Percentiles rank a stretch among this genome's conserved stretches.
Evolutionary conservation across 92 coral and sea anemone species (phyloP).

Genomic region (Phenganax subtilis): DNA sequence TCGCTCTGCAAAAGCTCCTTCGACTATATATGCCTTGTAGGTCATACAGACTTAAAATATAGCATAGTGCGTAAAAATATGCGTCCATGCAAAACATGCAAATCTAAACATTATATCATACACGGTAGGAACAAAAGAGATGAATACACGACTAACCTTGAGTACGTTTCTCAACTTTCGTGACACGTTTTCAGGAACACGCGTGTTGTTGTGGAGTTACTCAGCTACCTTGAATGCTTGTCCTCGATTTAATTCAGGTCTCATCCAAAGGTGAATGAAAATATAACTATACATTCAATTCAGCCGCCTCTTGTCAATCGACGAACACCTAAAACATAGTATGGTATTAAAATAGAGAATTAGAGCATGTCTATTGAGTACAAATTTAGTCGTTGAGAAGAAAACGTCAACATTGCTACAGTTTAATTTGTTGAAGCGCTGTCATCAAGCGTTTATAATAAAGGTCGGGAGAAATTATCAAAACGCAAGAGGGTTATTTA

Average conservation of each 20-base stretch:
- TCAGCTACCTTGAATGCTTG: constrained; percentile 11
- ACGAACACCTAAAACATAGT: not conserved
- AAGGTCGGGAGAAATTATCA: too few relatives aligned
- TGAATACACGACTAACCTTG: not conserved
- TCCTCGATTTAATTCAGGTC: not conserved
- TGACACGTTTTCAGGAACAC: not conserved
- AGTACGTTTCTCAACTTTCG: constrained; percentile 2
- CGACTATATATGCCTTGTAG: too few relatives aligned
- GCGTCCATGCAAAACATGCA: not conserved
- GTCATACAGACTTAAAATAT: too few relatives aligned
- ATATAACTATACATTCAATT: not conserved
- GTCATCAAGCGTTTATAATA: not conserved
- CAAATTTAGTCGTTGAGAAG: too few relatives aligned
- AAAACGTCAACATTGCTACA: not conserved
- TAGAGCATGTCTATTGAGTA: too few relatives aligned
- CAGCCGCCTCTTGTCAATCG: constrained; percentile 15
- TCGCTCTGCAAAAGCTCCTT: too few relatives aligned
- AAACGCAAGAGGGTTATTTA: too few relatives aligned
- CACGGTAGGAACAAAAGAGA: not conserved
- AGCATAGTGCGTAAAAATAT: not conserved
- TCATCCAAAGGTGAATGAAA: not conserved
- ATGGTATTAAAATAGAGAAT: too few relatives aligned
- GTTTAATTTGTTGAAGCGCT: not conserved
- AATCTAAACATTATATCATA: not conserved
- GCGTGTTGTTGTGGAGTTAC: not conserved